Evolutionary conservation across 2,797 vertebrate species (phyloP).

Genomic region (Chaetodon trifasciatus): DNA sequence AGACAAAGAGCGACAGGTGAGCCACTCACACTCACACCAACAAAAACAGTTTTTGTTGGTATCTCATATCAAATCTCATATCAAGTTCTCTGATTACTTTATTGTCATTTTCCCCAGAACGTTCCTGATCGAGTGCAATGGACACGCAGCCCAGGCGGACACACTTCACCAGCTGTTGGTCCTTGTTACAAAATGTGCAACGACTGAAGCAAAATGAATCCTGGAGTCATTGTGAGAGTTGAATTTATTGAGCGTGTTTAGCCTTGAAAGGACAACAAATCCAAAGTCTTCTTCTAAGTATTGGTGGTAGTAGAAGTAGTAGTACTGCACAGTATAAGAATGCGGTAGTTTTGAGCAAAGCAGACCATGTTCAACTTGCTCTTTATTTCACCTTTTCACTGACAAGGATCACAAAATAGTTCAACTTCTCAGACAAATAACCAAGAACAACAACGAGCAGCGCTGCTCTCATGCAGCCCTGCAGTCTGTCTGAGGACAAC

Average conservation of each 20-base stretch:
- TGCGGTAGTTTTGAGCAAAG: no score
- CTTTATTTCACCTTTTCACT: no score
- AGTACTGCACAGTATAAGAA: no score
- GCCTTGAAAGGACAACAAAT: no score
- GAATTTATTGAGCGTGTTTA: no score
- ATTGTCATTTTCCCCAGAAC: no score
- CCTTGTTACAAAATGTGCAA: background rate
- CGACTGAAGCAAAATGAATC: background rate
- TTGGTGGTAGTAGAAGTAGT: no score
- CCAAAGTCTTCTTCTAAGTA: no score
- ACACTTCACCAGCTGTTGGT: no score
- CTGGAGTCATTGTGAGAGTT: background rate
- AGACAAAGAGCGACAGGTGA: slow-evolving; percentile 50
- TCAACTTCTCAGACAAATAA: no score
- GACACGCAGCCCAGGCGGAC: background rate
- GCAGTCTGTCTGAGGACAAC: background rate
- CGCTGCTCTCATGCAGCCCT: background rate
- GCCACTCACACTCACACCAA: background rate
- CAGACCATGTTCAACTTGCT: no score
- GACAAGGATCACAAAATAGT: no score
- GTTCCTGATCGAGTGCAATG: background rate
- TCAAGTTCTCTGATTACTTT: background rate
- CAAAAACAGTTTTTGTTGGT: background rate
- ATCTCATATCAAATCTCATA: background rate
- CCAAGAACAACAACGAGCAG: background rate